These are phyloP conservation scores for Siniperca scherzeri DNA, from an alignment of 2,797 vertebrate species.

Conservation along the genomic window DNA sequence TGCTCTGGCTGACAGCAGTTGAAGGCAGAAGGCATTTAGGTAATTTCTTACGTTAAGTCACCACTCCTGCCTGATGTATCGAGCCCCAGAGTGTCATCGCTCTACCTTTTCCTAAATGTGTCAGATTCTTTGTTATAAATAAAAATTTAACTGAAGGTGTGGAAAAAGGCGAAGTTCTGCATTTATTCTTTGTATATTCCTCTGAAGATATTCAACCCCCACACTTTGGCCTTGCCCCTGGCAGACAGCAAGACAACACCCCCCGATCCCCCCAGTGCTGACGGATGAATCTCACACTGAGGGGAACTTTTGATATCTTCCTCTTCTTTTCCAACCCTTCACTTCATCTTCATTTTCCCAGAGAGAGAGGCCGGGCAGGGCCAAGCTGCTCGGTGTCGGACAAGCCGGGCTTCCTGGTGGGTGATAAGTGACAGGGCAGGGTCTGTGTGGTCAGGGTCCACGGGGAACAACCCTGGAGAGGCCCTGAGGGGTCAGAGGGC, in stretches of 20 bases:
- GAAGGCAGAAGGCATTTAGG: constrained; percentile 15
- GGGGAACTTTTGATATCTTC: constrained; percentile 66
- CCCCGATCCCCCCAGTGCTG: constrained; percentile 27
- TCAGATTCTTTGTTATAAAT: constrained; percentile 11
- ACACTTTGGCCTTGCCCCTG: constrained; percentile 10
- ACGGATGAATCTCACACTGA: constrained; percentile 62
- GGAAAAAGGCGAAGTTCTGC: constrained; percentile 13
- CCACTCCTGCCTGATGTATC: constrained; percentile 9
- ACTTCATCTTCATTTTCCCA: constrained; percentile 54
- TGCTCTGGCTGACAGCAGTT: constrained; percentile 51
- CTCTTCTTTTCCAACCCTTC: constrained; percentile 56
- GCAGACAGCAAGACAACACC: constrained; percentile 39
- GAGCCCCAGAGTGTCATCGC: not conserved
- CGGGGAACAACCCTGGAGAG: constrained; percentile 60
- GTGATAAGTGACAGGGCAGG: constrained; percentile 80
- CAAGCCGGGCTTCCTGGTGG: constrained; percentile 73
- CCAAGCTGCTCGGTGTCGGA: constrained; percentile 58
- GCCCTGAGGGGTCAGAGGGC: constrained; percentile 66
- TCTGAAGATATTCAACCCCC: constrained; percentile 33
- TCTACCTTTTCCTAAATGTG: constrained; percentile 13
- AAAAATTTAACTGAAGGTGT: constrained; percentile 11
- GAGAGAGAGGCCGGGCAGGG: constrained; percentile 31
- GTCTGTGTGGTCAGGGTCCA: constrained; percentile 63
- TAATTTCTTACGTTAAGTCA: constrained; percentile 35
- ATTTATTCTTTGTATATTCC: constrained; percentile 17